Base-by-base conservation (phyloP, 2,797 vertebrate species). In the Epinephelus malabaricus region DNA sequence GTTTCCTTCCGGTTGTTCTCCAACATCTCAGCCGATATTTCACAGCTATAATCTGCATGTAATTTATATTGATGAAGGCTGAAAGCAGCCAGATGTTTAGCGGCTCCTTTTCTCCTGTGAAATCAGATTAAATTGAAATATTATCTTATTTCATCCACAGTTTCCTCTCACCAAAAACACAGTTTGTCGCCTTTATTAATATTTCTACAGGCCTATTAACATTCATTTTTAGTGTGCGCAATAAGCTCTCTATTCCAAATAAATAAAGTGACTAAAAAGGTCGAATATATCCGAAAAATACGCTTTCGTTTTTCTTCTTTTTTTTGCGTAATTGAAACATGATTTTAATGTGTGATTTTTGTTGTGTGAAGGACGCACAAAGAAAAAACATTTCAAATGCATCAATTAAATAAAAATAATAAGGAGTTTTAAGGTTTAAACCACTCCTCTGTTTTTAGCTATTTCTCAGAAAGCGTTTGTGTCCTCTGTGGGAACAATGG, bases 401-500 rank as follows among this genome's bases (percentile, higher is more conserved):
- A 51, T 34, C 17, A 9, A 14, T 65, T 40, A 6, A 49, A 49
- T 43, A 43, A 40, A 3, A 47, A 9, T 5, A 3, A 18, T 25
- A 18, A 27, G 3, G 15, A 18, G 19, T n/a, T 25, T 60, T 4
- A 3, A 4, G 34, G 45, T 56, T 68, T 21, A 14, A 9, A 15
- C 23, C 40, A 10, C 40, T 12, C 9, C 40, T 43, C 40, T 10
- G 40, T 3, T 43, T 3, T 43, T 43, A 30, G 27, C 27, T 6
- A 12, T 43, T 11, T 11, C 11, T 23, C 61, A 38, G 13, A 2
- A 63, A n/a, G 2, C 11, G 1, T 59, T 71, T 54, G 71, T 71
- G 63, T 71, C 67, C 74, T 85, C 45, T 51, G 2, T 49, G 47
- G n/a, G 23, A 17, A 12, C 34, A 27, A 5, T 73, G 43, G 1